Evolutionary conservation across 1,140 invertebrate genomes (phyloP).

Genomic region (Saxidomus purpurata): DNA sequence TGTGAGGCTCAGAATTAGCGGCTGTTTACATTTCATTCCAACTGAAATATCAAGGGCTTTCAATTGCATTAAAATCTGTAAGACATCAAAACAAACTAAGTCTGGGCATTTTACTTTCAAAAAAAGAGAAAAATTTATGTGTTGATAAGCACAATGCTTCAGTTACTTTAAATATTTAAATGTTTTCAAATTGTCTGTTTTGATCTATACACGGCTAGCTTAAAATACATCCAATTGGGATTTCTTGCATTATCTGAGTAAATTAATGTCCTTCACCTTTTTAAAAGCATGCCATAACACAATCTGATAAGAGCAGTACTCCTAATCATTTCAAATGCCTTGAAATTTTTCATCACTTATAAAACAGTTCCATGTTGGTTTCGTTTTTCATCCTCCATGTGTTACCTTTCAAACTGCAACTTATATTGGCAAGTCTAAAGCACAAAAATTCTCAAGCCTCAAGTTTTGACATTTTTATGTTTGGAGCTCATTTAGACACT

Average conservation of each 20-base stretch:
- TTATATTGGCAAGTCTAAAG: background rate
- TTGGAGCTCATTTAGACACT: constrained; percentile 55
- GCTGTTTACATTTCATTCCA: constrained; percentile 49
- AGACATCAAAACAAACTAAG: constrained; percentile 55
- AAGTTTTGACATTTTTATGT: constrained; percentile 68
- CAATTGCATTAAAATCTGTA: constrained; percentile 57
- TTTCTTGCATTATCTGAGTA: background rate
- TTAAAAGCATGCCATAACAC: no score
- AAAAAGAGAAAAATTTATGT: constrained; percentile 18
- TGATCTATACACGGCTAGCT: background rate
- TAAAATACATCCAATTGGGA: background rate
- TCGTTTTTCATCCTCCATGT: background rate
- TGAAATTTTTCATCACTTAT: no score
- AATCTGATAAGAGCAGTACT: no score
- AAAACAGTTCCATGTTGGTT: no score
- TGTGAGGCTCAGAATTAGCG: constrained; percentile 35
- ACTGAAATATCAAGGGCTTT: constrained; percentile 48
- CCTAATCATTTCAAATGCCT: no score
- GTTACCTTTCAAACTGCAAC: background rate
- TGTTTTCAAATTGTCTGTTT: background rate
- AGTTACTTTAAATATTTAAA: background rate
- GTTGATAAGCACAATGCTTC: constrained; percentile 20
- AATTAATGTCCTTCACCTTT: no score
- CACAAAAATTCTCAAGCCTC: constrained; percentile 10
- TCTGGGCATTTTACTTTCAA: constrained; percentile 24